These are phyloP conservation scores for Penaeus chinensis DNA, from an alignment of 1,140 invertebrate species.

Conservation along the genomic window DNA sequence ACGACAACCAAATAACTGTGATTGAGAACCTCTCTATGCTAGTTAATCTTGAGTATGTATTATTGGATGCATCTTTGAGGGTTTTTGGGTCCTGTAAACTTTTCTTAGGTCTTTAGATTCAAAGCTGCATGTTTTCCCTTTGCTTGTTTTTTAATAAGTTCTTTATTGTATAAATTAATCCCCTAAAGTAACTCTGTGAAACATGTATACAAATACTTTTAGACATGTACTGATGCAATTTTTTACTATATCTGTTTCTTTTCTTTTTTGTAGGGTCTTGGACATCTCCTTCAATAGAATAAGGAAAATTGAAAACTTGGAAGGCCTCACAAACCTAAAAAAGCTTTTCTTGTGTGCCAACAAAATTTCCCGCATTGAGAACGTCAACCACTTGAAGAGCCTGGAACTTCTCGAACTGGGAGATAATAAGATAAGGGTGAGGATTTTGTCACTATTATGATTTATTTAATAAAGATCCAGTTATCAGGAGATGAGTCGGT, in stretches of 20 bases:
- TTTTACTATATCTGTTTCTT: not conserved
- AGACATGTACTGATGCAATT: not conserved
- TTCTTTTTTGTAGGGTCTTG: constrained; percentile 75
- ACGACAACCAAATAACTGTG: constrained; percentile 94
- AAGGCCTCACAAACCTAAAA: constrained; percentile 82
- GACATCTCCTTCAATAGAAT: constrained; percentile 99
- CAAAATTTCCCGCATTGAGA: constrained; percentile 92
- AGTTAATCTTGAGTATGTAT: constrained; percentile 88
- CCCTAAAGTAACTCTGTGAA: too few species aligned
- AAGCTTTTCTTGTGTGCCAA: constrained; percentile 95
- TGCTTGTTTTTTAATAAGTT: too few species aligned
- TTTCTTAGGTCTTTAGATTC: too few species aligned
- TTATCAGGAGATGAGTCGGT: too few species aligned
- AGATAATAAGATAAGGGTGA: constrained; percentile 91
- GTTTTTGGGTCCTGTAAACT: constrained; percentile 29
- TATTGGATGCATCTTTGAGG: not conserved
- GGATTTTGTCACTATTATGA: constrained; percentile 49
- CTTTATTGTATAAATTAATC: too few species aligned
- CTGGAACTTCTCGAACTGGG: constrained; percentile 92
- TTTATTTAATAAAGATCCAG: too few species aligned
- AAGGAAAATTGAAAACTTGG: constrained; percentile 87
- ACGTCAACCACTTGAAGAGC: constrained; percentile 83
- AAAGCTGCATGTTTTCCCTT: too few species aligned
- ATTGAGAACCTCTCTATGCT: constrained; percentile 90
- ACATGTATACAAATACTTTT: too few species aligned